Evolutionary conservation across 1,140 invertebrate genomes (phyloP), one percentile per base, ranked within the genome.

Genomic region (Aplysia californica): DNA sequence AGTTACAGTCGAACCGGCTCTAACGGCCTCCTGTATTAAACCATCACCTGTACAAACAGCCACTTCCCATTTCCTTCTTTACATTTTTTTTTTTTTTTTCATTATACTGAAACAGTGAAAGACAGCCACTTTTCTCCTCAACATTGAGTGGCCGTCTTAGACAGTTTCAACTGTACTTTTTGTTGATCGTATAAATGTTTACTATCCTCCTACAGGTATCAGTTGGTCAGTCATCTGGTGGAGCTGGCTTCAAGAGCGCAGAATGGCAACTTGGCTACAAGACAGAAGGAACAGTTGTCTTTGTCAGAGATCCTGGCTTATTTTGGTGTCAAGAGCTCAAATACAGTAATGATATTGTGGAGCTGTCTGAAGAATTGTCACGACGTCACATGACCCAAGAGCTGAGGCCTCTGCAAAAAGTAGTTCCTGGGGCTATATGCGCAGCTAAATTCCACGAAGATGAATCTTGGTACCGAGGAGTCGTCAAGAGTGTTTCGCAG

Each of bases 401-500:
- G 23, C 73, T 58, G 3, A 64, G 36, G 18, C 64, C 75, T 33
- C 36, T 80, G 0, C 23, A 64, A 21, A 55, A 73, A 39, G 71
- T 80, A 21, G 31, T 44, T 0, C 58, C 66, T 29, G 85, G 85
- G 5, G 50, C 92, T 0, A 82, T 93, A 0, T 96, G 95, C 82
- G 90, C 93, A 26, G 95, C 94, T 0, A 91, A 93, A 75, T 95
- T 94, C 79, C 92, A 92, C 79, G 91, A 92, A 79, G 95, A 95
- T 89, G 87, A 90, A 31, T 91, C 92, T 61, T 96, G 95, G 94
- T 96, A 95, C 83, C 91, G 95, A 75, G 95, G 94, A 0, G 92
- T 93, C 80, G 93, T 96, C 20, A 89, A 95, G 0, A 93, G 67
- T n/a, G 35, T 84, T 0, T 66, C 75, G 21, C 76, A 58, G 15